phyloP scores from a whole-genome alignment of 2,888 invertebrate genomes.

The Dryococelus australis region DNA sequence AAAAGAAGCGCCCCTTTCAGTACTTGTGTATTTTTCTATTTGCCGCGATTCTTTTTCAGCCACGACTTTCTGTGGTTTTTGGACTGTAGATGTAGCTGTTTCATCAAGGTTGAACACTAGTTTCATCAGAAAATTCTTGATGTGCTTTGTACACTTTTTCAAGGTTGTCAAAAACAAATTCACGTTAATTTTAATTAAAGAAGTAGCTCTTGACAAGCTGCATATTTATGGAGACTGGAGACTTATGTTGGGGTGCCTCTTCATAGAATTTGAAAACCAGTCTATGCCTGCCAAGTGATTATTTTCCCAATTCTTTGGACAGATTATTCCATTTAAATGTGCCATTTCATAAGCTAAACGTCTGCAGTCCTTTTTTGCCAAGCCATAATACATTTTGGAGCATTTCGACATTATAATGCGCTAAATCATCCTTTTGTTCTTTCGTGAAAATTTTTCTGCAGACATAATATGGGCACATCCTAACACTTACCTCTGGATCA shows the following conservation, averaged over 20 bases:
- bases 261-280: conserved; percentile 30
- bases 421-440: conserved; percentile 8
- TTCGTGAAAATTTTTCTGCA: neutral
- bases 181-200: conserved; percentile 47
- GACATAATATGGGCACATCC: neutral
- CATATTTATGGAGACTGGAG: conserved; percentile 26
- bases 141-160: conserved; percentile 47
- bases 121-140: conserved; percentile 46
- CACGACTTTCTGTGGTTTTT: conserved; percentile 47
- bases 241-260: conserved; percentile 24
- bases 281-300: neutral
- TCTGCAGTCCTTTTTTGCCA: conserved; percentile 3
- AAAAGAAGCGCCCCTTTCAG: conserved; percentile 53
- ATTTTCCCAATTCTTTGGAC: too few species aligned
- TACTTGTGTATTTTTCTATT: conserved; percentile 53
- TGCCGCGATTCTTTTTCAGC: conserved; percentile 43
- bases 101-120: conserved; percentile 46
- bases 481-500: too few species aligned
- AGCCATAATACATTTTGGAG: neutral
- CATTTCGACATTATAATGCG: neutral
- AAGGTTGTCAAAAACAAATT: conserved; percentile 50
- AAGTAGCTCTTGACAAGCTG: conserved; percentile 37
- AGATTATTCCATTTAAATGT: neutral
- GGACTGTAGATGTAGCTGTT: conserved; percentile 49
- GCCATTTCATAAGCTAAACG: conserved; percentile 5